Conservation (phyloP, 2,113 vertebrate genomes). For the Coturnix japonica region DNA sequence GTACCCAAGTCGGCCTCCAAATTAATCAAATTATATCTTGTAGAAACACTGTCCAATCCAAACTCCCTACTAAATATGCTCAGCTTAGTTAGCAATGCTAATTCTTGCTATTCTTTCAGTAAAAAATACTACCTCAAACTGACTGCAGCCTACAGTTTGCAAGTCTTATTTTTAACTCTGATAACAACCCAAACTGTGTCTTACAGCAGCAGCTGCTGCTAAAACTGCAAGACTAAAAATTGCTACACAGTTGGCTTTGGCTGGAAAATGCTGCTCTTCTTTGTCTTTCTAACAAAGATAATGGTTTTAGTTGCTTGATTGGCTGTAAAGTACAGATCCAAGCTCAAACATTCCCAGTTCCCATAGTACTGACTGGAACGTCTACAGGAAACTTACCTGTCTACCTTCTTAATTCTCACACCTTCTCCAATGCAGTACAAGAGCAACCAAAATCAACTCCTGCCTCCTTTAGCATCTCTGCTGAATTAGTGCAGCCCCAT, state of each 20-base stretch:
- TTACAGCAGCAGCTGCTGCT: slow-evolving; percentile 68
- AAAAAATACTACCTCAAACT: slow-evolving; percentile 35
- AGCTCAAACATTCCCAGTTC: background rate
- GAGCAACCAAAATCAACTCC: slow-evolving; percentile 1
- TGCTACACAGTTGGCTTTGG: slow-evolving; percentile 54
- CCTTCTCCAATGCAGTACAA: background rate
- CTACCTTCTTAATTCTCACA: background rate
- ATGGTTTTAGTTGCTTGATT: slow-evolving; percentile 38
- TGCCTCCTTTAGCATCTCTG: background rate
- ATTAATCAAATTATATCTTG: background rate
- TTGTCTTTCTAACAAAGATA: slow-evolving; percentile 35
- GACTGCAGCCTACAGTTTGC: slow-evolving; percentile 50
- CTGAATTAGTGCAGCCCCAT: background rate
- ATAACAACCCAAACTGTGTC: slow-evolving; percentile 68
- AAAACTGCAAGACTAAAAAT: slow-evolving; percentile 68
- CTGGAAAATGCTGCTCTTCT: slow-evolving; percentile 44
- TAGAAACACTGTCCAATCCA: background rate
- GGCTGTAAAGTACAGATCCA: background rate
- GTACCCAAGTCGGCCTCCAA: background rate
- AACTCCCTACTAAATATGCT: background rate
- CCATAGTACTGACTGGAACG: background rate
- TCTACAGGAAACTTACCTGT: background rate
- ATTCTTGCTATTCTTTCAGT: slow-evolving; percentile 48
- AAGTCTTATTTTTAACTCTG: slow-evolving; percentile 70
- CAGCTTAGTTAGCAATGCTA: slow-evolving; percentile 25